Percentiles rank a stretch among this genome's conserved stretches.
These are phyloP conservation scores for Nomada ruficornis DNA, from an alignment of 2,888 invertebrate genomes.

Conservation along the genomic window DNA sequence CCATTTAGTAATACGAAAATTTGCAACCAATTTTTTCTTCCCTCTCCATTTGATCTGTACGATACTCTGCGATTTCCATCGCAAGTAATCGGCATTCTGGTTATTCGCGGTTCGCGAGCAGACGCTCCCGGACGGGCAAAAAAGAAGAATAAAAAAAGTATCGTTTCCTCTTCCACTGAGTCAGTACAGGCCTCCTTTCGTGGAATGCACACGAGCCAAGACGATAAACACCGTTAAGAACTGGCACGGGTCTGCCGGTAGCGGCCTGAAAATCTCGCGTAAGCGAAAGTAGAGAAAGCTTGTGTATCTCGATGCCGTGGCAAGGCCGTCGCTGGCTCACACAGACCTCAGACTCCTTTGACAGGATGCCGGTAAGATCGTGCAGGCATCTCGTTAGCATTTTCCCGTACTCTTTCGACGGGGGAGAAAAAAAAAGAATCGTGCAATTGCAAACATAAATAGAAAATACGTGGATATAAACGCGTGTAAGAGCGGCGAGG, in stretches of 20 bases:
- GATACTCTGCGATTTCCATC: not conserved
- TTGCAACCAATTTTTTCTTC: no score
- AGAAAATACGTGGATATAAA: not conserved
- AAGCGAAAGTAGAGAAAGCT: constrained; percentile 84
- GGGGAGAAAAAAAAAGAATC: not conserved
- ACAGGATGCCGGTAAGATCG: constrained; percentile 47
- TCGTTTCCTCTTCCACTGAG: constrained; percentile 20
- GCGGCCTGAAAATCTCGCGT: constrained; percentile 78
- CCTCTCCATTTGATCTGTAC: no score
- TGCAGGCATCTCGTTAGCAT: constrained; percentile 49
- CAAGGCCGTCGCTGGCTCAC: constrained; percentile 62
- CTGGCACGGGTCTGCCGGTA: constrained; percentile 36
- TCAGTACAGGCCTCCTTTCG: not conserved
- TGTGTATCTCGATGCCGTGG: constrained; percentile 65
- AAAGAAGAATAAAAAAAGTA: not conserved
- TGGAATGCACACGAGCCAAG: constrained; percentile 31
- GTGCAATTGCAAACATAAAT: constrained; percentile 13
- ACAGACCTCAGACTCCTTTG: constrained; percentile 38
- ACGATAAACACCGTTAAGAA: constrained; percentile 35
- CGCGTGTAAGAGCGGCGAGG: not conserved
- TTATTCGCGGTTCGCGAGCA: no score
- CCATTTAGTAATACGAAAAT: no score
- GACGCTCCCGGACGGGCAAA: no score
- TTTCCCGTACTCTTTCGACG: constrained; percentile 9
- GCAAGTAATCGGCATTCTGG: no score